Base-by-base conservation (phyloP, 2,113 vertebrate species). In the Ameiurus melas region DNA sequence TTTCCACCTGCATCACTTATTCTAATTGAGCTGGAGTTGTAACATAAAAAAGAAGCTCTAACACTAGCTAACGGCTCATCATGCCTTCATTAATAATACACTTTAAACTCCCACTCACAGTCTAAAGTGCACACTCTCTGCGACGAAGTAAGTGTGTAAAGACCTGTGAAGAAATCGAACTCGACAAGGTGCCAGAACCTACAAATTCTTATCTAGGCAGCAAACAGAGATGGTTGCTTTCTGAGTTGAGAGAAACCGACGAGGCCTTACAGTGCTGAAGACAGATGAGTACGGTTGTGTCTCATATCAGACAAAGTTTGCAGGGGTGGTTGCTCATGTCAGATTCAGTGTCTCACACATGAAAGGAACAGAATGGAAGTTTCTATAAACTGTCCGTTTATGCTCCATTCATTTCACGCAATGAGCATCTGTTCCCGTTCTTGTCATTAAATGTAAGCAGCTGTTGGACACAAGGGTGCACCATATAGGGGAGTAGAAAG, bases 161-260 rank as follows among this genome's bases (percentile, higher is more conserved):
- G 39, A 83, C 14, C 51, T 84, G 80, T 75, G 25, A 78, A 73
- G 53, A 51, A 78, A 88, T 83, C 79, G 22, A 62, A 71, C 84
- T 60, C 16, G 84, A 90, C 89, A 88, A 85, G 86, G 57, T 58
- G 89, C 83, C 77, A 85, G 68, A 85, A 58, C 57, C 47, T 14
- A 70, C 68, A 27, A 25, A 85, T 27, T 82, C 79, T 83, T 68
- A 88, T 90, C 62, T 86, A 36, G 58, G 33, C 83, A 60, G 71
- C 86, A 82, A 53, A 60, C 51, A 64, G 58, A 27, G 71, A 51
- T 62, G 51, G 78, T 68, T 27, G 81, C 68, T 87, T 77, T 77
- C 84, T 20, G 85, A 92, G 89, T 89, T 92, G 82, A 92, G 89
- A 39, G 39, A 87, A 60, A 85, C 51, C 25, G 51, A 73, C 33